A percentile compares a stretch with the other conserved stretches of the same genome.
Evolutionary conservation across 2,888 invertebrate species (phyloP).

Genomic region (Drosophila phalerata): DNA sequence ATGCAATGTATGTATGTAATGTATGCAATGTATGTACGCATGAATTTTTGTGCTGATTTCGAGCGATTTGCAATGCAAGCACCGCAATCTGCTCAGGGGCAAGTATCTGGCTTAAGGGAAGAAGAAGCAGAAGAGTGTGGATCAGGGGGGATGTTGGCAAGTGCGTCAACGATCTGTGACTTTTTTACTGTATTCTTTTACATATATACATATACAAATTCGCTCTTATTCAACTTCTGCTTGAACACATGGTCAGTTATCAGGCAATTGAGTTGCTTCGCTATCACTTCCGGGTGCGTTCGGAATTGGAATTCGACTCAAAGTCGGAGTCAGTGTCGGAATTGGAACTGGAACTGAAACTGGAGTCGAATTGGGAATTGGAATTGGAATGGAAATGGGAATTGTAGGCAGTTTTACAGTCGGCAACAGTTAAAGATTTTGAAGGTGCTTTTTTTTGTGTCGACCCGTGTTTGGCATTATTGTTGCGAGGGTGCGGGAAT

Average conservation of each 20-base stretch:
- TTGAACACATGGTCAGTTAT: constrained; percentile 53
- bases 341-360: background rate
- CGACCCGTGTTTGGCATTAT: constrained; percentile 43
- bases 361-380: background rate
- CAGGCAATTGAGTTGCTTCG: constrained; percentile 35
- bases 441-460: constrained; percentile 5
- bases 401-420: background rate
- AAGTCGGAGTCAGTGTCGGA: constrained; percentile 21
- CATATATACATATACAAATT: constrained; percentile 5
- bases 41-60: constrained; percentile 33
- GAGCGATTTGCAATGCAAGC: constrained; percentile 38
- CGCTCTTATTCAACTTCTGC: constrained; percentile 1
- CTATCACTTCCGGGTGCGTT: constrained; percentile 61
- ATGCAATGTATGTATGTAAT: background rate
- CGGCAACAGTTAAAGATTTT: constrained; percentile 1
- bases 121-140: background rate
- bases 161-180: constrained; percentile 37
- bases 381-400: background rate
- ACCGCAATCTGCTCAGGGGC: constrained; percentile 52
- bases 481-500: constrained; percentile 25
- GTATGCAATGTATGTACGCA: too few relatives aligned
- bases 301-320: background rate
- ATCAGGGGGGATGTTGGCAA: constrained; percentile 22
- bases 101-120: constrained; percentile 22
- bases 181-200: constrained; percentile 18